Percentiles rank a stretch among this genome's conserved stretches.
Evolutionary conservation across 2,797 vertebrate species (phyloP).

Genomic region (Mus caroli): DNA sequence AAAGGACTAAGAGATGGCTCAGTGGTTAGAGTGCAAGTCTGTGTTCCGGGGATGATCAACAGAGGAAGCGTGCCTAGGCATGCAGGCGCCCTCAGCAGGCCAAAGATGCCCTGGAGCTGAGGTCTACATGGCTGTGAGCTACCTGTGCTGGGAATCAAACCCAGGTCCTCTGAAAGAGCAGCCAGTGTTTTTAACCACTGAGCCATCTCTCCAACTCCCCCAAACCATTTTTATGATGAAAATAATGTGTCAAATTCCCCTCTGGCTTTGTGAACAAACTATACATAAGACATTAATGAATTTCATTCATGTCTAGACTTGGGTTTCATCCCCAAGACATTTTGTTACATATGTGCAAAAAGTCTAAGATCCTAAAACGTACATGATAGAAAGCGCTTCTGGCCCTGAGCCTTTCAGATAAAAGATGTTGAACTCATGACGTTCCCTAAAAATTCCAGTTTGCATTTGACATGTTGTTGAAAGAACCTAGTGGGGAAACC

Average conservation of each 20-base stretch:
- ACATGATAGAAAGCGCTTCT: not conserved
- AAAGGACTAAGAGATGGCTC: not conserved
- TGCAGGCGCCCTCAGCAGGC: not conserved
- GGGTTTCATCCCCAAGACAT: not conserved
- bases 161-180: not conserved
- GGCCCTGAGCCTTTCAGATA: not conserved
- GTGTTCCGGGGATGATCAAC: not conserved
- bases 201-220: not conserved
- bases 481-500: too few species aligned
- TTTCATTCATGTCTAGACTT: not conserved
- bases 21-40: not conserved
- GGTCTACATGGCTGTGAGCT: not conserved
- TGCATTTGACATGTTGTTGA: not conserved
- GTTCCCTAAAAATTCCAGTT: not conserved
- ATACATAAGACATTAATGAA: not conserved
- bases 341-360: not conserved
- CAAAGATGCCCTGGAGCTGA: not conserved
- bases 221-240: not conserved
- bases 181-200: not conserved
- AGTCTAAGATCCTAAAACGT: not conserved
- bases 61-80: not conserved
- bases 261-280: not conserved
- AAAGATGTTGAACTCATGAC: not conserved
- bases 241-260: not conserved
- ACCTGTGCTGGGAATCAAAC: not conserved